Evolutionary conservation across 53 echinoderm and acorn worm species (phyloP).

Genomic region (Astropecten irregularis): DNA sequence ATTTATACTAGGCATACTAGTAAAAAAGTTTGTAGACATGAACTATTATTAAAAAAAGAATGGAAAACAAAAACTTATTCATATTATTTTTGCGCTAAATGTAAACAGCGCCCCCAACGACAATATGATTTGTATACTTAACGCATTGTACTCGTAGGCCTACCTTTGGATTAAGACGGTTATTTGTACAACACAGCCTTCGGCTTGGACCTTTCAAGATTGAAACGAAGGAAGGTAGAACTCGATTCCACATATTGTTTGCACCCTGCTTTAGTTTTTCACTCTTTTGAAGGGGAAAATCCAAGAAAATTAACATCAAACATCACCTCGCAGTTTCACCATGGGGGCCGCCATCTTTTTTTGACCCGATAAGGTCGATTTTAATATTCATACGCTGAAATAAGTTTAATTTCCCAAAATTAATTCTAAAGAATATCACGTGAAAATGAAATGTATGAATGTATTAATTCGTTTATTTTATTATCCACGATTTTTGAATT

Average conservation of each 20-base stretch:
- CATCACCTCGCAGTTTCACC: not conserved
- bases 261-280: too few relatives aligned
- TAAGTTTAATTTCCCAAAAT: not conserved
- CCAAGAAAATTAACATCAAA: too few relatives aligned
- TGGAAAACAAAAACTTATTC: too few relatives aligned
- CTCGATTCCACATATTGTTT: not conserved
- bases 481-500: too few relatives aligned
- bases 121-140: too few relatives aligned
- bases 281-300: too few relatives aligned
- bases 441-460: too few relatives aligned
- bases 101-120: constrained; percentile 14
- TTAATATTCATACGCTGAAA: not conserved
- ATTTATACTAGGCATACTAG: too few relatives aligned
- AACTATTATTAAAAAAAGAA: too few relatives aligned
- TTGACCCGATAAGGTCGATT: not conserved
- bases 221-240: not conserved
- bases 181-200: constrained; percentile 14
- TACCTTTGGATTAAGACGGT: constrained; percentile 32
- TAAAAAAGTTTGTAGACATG: too few relatives aligned
- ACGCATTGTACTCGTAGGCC: not conserved
- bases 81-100: too few relatives aligned
- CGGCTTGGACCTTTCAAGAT: not conserved
- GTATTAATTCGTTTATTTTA: too few relatives aligned
- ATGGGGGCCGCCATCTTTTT: constrained; percentile 57
- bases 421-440: not conserved